A percentile compares a stretch with the other conserved stretches of the same genome.
Conservation (phyloP, 2,113 vertebrate species). For the Phaetusa simplex region DNA sequence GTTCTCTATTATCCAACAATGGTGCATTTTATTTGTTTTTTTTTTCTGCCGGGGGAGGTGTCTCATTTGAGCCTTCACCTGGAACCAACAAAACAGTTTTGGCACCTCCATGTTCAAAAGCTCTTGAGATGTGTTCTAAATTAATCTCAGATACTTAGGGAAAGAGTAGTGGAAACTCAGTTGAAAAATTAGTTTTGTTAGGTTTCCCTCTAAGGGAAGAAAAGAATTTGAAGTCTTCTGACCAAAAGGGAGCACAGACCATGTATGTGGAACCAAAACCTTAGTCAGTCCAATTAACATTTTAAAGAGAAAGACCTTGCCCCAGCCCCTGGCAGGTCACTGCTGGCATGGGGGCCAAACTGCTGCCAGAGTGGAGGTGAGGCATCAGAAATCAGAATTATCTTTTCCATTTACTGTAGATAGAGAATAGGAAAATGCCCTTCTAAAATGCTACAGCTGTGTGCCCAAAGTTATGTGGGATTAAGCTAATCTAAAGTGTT, state of each 20-base stretch:
- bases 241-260: background rate
- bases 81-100: background rate
- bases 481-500: background rate
- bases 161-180: background rate
- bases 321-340: background rate
- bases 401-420: background rate
- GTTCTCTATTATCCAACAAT: background rate
- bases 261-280: background rate
- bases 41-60: no score
- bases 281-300: background rate
- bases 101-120: background rate
- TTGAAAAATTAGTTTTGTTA: background rate
- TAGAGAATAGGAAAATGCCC: background rate
- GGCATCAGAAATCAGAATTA: background rate
- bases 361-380: background rate
- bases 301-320: background rate
- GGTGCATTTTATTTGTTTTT: background rate
- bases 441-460: background rate
- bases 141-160: background rate
- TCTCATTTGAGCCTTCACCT: background rate
- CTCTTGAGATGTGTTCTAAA: background rate
- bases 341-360: background rate
- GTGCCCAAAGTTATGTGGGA: background rate
- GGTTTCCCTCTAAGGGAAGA: background rate
- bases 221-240: background rate